phyloP scores from a whole-genome alignment of 1,140 invertebrate species.

The Patella vulgata region DNA sequence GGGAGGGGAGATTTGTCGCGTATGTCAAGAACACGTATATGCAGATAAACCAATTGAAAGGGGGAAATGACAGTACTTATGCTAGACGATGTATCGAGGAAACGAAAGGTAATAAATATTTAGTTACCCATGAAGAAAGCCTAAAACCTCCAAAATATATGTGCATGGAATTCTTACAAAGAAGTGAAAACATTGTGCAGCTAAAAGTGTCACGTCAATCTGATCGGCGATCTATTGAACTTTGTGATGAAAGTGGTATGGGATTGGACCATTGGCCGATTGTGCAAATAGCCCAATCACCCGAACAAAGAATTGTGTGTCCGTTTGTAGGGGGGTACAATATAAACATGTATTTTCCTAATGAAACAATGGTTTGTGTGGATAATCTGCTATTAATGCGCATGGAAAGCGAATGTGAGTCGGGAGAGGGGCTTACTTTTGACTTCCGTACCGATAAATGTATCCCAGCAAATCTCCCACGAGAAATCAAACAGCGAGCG shows the following conservation, averaged over 20 bases:
- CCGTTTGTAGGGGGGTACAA: constrained; percentile 49
- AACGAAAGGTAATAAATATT: constrained; percentile 28
- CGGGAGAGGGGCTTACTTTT: constrained; percentile 44
- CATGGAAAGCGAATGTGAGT: constrained; percentile 52
- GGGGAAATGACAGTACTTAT: constrained; percentile 21
- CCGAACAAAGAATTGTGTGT: constrained; percentile 23
- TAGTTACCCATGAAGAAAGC: constrained; percentile 36
- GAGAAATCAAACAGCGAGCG: constrained; percentile 24
- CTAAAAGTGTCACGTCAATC: constrained; percentile 30
- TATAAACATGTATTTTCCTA: constrained; percentile 31
- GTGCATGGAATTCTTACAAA: constrained; percentile 48
- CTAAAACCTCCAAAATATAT: constrained; percentile 20
- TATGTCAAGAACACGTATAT: constrained; percentile 37
- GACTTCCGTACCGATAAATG: constrained; percentile 43
- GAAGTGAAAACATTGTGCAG: constrained; percentile 42
- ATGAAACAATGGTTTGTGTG: constrained; percentile 29
- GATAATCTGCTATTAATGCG: constrained; percentile 35
- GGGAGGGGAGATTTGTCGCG: constrained; percentile 22
- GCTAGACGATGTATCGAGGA: constrained; percentile 20
- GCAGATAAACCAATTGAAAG: constrained; percentile 22
- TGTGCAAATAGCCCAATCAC: constrained; percentile 21
- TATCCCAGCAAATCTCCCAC: constrained; percentile 34
- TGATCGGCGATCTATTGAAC: constrained; percentile 9
- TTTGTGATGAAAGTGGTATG: constrained; percentile 35
- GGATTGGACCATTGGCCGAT: constrained; percentile 38